phyloP scores from a whole-genome alignment of 2,797 vertebrate genomes.

The Myioborus miniatus region DNA sequence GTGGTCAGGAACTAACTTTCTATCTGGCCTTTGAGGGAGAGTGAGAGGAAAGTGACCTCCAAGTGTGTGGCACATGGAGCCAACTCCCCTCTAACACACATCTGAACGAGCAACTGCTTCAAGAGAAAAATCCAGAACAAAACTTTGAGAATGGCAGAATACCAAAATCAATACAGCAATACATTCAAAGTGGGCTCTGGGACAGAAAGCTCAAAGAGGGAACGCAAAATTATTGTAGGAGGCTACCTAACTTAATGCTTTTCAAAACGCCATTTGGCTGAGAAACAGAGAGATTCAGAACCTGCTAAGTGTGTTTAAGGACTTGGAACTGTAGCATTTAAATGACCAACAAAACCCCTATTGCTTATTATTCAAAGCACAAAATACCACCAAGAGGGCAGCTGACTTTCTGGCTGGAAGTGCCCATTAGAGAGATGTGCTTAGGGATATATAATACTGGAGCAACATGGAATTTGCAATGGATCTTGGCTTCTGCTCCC shows the following conservation, averaged over 20 bases:
- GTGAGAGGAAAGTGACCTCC: neutral
- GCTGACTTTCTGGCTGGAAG: slow-evolving; percentile 23
- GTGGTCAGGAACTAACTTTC: neutral
- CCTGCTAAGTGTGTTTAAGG: slow-evolving; percentile 42
- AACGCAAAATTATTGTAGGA: slow-evolving; percentile 27
- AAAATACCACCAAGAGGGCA: neutral
- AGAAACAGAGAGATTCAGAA: slow-evolving; percentile 25
- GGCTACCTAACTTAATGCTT: slow-evolving; percentile 50
- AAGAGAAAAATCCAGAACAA: slow-evolving; percentile 47
- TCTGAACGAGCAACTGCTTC: neutral
- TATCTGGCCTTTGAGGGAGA: neutral
- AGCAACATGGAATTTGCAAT: neutral
- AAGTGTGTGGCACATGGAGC: neutral
- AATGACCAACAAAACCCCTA: slow-evolving; percentile 39
- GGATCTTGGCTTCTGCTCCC: neutral
- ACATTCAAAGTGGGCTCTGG: neutral
- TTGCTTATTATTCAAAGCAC: slow-evolving; percentile 18
- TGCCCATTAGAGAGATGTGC: slow-evolving; percentile 9
- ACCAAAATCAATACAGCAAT: slow-evolving; percentile 33
- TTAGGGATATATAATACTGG: neutral
- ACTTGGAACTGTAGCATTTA: slow-evolving; percentile 14
- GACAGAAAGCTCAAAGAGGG: slow-evolving; percentile 9
- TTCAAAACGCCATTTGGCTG: slow-evolving; percentile 45
- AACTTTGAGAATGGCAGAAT: slow-evolving; percentile 23
- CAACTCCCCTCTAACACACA: neutral